Conservation (phyloP, 2,888 invertebrate genomes). For the Mystacides longicornis region DNA sequence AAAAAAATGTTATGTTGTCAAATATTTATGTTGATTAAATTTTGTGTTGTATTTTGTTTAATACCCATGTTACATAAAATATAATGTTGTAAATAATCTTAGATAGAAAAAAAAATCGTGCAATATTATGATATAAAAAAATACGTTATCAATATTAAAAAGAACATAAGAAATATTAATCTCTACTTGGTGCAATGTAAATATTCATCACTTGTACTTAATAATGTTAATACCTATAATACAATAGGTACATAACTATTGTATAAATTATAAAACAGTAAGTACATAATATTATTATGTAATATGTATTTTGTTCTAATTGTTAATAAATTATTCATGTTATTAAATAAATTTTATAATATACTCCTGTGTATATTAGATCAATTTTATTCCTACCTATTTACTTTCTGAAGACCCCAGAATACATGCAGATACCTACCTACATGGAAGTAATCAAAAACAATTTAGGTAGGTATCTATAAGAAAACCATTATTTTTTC, state of each 20-base stretch:
- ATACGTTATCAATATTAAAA: background rate
- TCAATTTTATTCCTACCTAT: background rate
- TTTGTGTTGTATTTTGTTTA: too few relatives aligned
- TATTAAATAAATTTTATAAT: background rate
- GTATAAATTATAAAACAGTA: background rate
- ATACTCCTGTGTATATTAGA: background rate
- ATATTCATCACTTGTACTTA: background rate
- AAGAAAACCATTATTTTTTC: too few relatives aligned
- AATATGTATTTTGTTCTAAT: background rate
- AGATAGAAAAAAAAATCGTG: background rate
- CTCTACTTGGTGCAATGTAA: background rate
- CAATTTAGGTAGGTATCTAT: too few relatives aligned
- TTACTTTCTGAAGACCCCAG: background rate
- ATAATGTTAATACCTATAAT: background rate
- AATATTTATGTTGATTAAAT: too few relatives aligned
- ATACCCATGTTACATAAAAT: too few relatives aligned
- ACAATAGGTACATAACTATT: too few relatives aligned
- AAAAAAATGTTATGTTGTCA: too few relatives aligned
- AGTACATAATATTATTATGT: background rate
- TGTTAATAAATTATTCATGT: background rate
- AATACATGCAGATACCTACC: slow-evolving; percentile 1
- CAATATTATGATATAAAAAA: background rate
- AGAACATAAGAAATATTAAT: background rate
- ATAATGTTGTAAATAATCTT: too few relatives aligned
- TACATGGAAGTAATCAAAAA: too few relatives aligned